A percentile compares a stretch with the other conserved stretches of the same genome.
These are phyloP conservation scores for Trinorchestia longiramus DNA, from an alignment of 1,140 invertebrate genomes.

Conservation along the genomic window DNA sequence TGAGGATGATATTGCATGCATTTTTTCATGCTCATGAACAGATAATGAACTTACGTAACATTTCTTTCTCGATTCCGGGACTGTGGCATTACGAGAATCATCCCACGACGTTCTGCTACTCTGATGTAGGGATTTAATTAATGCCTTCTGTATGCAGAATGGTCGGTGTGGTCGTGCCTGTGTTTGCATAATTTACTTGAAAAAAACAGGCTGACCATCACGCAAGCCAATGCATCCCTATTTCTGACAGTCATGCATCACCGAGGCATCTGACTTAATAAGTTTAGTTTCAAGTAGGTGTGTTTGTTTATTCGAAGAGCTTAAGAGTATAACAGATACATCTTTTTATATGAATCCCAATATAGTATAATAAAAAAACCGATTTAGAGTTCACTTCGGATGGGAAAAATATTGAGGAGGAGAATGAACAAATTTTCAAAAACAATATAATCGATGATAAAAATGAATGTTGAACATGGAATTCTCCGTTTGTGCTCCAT, in stretches of 20 bases:
- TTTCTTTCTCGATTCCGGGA: neutral
- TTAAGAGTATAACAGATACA: neutral
- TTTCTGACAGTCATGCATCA: neutral
- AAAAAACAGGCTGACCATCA: neutral
- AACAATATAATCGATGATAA: no score
- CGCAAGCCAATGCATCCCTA: neutral
- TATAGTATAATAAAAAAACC: neutral
- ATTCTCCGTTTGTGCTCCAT: no score
- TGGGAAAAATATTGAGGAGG: no score
- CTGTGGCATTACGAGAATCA: neutral
- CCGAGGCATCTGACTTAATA: neutral
- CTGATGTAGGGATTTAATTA: neutral
- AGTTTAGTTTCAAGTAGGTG: neutral
- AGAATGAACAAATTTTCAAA: no score
- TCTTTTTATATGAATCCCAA: no score
- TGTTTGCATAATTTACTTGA: neutral
- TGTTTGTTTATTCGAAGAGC: neutral
- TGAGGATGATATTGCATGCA: neutral
- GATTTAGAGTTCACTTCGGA: neutral
- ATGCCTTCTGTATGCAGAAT: neutral
- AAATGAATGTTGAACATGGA: no score
- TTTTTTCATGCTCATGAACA: neutral
- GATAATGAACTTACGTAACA: neutral
- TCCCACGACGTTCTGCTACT: neutral
- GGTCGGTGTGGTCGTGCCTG: neutral